These are phyloP conservation scores for Brachionus angularis DNA, from an alignment of 1,140 invertebrate genomes.

Conservation along the genomic window DNA sequence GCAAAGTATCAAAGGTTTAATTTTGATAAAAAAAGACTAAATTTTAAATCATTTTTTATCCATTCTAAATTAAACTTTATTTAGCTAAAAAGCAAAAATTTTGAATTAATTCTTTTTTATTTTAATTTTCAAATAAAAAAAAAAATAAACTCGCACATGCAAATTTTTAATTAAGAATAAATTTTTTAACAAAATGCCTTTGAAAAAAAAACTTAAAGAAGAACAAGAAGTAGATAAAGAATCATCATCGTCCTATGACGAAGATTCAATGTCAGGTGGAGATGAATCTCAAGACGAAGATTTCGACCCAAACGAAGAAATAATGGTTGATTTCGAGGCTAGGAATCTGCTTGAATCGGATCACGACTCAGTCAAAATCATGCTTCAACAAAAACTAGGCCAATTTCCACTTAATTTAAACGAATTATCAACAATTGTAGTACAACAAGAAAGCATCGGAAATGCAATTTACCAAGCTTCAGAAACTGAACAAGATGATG, in stretches of 20 bases:
- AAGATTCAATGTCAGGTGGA: constrained; percentile 8
- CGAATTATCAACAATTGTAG: constrained; percentile 23
- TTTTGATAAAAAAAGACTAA: too few relatives aligned
- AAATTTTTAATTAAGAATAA: not conserved
- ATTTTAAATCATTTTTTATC: too few relatives aligned
- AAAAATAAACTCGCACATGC: constrained; percentile 14
- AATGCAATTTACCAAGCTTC: constrained; percentile 22
- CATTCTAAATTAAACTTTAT: not conserved
- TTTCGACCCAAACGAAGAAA: constrained; percentile 9
- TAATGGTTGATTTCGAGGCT: constrained; percentile 36
- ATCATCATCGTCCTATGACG: constrained; percentile 6
- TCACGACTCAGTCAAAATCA: constrained; percentile 20
- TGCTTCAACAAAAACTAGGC: constrained; percentile 22
- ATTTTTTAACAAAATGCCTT: constrained; percentile 2
- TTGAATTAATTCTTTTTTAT: constrained; percentile 3
- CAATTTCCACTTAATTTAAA: constrained; percentile 23
- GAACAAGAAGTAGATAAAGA: constrained; percentile 6
- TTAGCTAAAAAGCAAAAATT: not conserved
- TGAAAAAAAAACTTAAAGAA: constrained; percentile 15
- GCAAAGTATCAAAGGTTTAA: too few relatives aligned
- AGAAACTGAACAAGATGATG: constrained; percentile 1
- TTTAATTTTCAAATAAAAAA: not conserved
- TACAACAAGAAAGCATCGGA: constrained; percentile 20
- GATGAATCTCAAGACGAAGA: constrained; percentile 2
- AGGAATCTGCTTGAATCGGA: not conserved